phyloP scores from a whole-genome alignment of 2,113 vertebrate species.

The Noturus placidus region DNA sequence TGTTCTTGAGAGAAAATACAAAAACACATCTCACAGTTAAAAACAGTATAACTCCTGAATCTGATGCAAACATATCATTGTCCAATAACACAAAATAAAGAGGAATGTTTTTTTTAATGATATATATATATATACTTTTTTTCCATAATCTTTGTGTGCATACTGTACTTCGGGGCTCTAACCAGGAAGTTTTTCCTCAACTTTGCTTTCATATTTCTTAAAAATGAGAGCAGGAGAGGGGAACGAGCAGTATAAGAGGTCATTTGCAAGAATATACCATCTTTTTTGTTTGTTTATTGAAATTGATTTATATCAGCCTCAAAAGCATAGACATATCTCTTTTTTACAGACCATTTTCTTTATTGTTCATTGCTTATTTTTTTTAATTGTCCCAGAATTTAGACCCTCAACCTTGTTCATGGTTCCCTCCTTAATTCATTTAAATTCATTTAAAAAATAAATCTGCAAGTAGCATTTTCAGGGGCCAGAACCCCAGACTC shows the following conservation, averaged over 20 bases:
- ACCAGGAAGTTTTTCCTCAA: background rate
- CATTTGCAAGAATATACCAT: background rate
- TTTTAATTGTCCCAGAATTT: background rate
- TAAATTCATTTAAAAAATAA: background rate
- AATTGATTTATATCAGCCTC: background rate
- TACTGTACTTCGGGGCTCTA: background rate
- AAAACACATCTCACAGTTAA: background rate
- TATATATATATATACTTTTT: background rate
- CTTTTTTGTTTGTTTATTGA: background rate
- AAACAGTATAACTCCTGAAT: background rate
- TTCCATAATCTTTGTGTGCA: background rate
- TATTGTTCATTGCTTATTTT: background rate
- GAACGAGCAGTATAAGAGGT: background rate
- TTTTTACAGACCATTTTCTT: background rate
- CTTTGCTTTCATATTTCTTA: background rate
- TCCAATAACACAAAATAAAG: conserved; percentile 5
- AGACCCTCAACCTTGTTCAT: background rate
- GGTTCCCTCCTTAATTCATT: background rate
- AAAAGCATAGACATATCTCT: background rate
- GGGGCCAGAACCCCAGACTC: too few relatives aligned
- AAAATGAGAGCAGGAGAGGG: background rate
- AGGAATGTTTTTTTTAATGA: background rate
- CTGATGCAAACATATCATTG: background rate
- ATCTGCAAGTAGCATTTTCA: too few relatives aligned
- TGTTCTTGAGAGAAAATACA: background rate